Evolutionary conservation across 2,797 vertebrate genomes (phyloP).

Genomic region (Eleutherodactylus coqui): DNA sequence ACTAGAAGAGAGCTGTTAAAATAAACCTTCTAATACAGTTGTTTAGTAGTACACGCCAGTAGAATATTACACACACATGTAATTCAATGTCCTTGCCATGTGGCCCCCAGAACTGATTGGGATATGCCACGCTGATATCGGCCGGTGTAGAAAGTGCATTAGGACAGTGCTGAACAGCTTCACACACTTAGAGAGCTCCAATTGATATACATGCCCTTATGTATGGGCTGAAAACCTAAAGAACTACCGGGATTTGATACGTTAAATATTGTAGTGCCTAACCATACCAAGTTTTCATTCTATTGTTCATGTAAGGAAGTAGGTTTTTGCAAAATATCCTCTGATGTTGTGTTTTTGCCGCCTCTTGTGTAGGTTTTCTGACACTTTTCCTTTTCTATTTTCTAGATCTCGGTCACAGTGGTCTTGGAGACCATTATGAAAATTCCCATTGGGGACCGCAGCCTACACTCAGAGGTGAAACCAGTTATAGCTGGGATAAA

Average conservation of each 20-base stretch:
- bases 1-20: not conserved
- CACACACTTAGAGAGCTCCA: not conserved
- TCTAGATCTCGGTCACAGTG: slow-evolving; percentile 87
- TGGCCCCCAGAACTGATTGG: not conserved
- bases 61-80: not conserved
- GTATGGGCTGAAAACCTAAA: not conserved
- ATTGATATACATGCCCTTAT: not conserved
- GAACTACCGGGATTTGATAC: no score
- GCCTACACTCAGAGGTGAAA: slow-evolving; percentile 80
- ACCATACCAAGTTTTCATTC: not conserved
- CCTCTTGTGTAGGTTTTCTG: not conserved
- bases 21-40: not conserved
- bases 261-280: no score
- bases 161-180: not conserved
- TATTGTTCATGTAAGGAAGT: not conserved
- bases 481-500: slow-evolving; percentile 89
- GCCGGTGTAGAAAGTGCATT: not conserved
- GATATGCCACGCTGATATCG: not conserved
- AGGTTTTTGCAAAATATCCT: not conserved
- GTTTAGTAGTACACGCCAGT: not conserved
- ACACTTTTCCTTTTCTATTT: slow-evolving; percentile 61
- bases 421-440: slow-evolving; percentile 90
- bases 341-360: not conserved
- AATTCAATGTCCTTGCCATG: not conserved
- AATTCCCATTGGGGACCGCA: slow-evolving; percentile 87